Base-by-base conservation (phyloP, 2,113 vertebrate genomes). In the Dipodomys stephensi region DNA sequence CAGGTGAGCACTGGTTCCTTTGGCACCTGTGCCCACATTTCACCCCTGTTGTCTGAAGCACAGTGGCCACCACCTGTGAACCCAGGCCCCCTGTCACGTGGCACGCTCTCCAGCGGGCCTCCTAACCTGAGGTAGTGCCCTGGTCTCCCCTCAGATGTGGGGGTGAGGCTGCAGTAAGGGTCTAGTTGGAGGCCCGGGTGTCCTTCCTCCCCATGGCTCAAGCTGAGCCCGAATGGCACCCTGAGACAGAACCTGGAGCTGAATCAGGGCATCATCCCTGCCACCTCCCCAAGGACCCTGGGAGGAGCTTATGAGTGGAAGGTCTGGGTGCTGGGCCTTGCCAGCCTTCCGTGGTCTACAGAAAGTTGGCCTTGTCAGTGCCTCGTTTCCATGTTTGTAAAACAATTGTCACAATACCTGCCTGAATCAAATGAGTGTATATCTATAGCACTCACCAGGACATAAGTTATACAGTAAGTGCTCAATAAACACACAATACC, bases 291-390 rank as follows among this genome's bases (percentile, higher is more conserved):
- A 65, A 4, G 20, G 23, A 23, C 23, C 64, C 64, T 65, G 64
- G 64, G 23, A 65, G 64, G 64, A 62, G 64, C 22, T 65, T 65
- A 4, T 7, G 20, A 65, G 64, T 65, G 64, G 64, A 65, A 65
- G 73, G 39, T 11, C 7, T 16, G 23, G 79, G 1, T 4, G 6
- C 44, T 0, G 4, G 9, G 2, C 23, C 39, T 10, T 3, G 11
- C 32, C 16, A 46, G 67, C 16, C 10, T 1, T 1, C 35, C 35
- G 19, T 11, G 68, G 6, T 11, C 68, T 57, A 13, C 9, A 35
- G 35, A 16, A 65, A 64, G 91, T 73, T 2, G 49, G 18, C 82
- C 28, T 68, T n/a, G 18, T n/a, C 30, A 11, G 18, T 12, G 18
- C 25, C 77, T 65, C 15, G 0, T 20, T 53, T 30, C 72, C 16